phyloP scores from a whole-genome alignment of 2,888 invertebrate genomes.

The Tipula unca region DNA sequence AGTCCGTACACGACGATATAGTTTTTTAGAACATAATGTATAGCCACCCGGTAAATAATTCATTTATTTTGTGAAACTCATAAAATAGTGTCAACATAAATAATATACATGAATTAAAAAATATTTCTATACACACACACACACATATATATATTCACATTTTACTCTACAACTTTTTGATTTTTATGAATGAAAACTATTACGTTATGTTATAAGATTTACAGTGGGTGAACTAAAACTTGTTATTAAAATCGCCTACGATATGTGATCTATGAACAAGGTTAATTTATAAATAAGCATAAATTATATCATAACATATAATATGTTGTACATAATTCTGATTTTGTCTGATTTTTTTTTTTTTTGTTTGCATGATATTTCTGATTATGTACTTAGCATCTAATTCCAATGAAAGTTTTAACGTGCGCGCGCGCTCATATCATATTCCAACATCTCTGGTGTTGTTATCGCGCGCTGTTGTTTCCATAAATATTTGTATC shows the following conservation, averaged over 20 bases:
- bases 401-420: neutral
- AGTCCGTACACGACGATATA: neutral
- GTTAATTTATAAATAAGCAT: neutral
- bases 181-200: neutral
- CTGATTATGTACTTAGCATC: neutral
- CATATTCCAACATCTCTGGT: neutral
- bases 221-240: neutral
- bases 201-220: neutral
- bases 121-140: neutral
- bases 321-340: neutral
- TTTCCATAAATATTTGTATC: neutral
- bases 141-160: neutral
- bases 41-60: neutral
- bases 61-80: neutral
- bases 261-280: neutral
- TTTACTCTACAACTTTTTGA: neutral
- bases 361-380: too few relatives aligned
- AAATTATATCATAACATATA: neutral
- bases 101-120: neutral
- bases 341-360: neutral
- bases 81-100: neutral
- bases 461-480: neutral
- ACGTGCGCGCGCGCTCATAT: neutral
- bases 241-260: slow-evolving; percentile 8
- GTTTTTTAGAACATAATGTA: too few relatives aligned